Percentiles rank a stretch among this genome's conserved stretches.
These are phyloP conservation scores for Euplagia quadripunctaria DNA, from an alignment of 2,888 invertebrate genomes.

Conservation along the genomic window DNA sequence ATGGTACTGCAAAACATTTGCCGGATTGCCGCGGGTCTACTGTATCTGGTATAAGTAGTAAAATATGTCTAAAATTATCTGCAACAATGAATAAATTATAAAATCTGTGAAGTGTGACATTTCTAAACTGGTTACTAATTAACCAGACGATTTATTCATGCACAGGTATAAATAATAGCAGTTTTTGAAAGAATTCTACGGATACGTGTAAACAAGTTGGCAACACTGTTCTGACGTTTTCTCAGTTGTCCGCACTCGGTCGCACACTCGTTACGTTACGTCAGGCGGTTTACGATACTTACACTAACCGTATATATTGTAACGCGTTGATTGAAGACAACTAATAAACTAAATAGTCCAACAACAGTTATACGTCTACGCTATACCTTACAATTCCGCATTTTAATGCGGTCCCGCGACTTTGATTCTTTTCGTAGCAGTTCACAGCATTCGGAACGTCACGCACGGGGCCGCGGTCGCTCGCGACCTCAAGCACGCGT, in stretches of 20 bases:
- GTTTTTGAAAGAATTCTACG: too few species aligned
- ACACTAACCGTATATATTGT: background rate
- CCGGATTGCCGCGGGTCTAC: too few species aligned
- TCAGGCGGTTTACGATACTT: background rate
- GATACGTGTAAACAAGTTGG: background rate
- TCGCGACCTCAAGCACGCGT: background rate
- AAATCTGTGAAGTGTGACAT: too few species aligned
- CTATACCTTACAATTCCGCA: background rate
- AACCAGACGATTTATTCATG: too few species aligned
- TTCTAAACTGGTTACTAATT: background rate
- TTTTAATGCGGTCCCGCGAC: background rate
- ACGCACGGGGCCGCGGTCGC: background rate
- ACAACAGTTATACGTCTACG: background rate
- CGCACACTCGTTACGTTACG: background rate
- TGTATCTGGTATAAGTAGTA: too few species aligned
- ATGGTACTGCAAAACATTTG: too few species aligned
- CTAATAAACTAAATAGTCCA: background rate
- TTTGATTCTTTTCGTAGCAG: conserved; percentile 22
- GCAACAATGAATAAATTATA: too few species aligned
- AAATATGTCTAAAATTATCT: too few species aligned
- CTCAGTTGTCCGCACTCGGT: background rate
- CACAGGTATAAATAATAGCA: too few species aligned
- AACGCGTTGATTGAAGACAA: background rate
- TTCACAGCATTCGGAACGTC: background rate
- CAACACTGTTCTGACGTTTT: background rate